Percentiles rank a stretch among this genome's conserved stretches.
Conservation (phyloP, 2,797 vertebrate genomes). For the Decapterus maruadsi region DNA sequence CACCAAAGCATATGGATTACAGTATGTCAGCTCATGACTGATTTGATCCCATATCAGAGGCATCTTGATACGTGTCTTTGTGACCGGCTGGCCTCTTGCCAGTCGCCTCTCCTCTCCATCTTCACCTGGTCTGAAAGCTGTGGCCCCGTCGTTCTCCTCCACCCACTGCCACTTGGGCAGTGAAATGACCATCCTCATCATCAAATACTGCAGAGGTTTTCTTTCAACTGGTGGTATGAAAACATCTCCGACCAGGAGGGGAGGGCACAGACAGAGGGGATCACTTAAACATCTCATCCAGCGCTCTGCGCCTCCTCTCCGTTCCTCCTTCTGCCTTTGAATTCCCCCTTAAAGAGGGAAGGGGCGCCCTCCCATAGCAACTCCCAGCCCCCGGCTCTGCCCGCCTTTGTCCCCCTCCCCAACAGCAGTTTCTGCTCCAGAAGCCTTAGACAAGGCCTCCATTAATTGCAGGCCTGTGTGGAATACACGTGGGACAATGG, state of each 20-base stretch:
- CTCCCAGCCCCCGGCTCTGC: conserved; percentile 78
- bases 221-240: conserved; percentile 76
- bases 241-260: conserved; percentile 76
- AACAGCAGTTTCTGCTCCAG: conserved; percentile 95
- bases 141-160: conserved; percentile 14
- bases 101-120: conserved; percentile 7
- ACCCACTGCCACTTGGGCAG: conserved; percentile 59
- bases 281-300: conserved; percentile 79
- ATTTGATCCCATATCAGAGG: conserved; percentile 1
- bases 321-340: conserved; percentile 84
- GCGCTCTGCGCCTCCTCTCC: conserved; percentile 76
- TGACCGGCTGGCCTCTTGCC: background rate
- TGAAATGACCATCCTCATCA: conserved; percentile 79
- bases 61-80: background rate
- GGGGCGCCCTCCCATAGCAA: conserved; percentile 86
- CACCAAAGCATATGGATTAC: background rate
- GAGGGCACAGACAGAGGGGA: conserved; percentile 74
- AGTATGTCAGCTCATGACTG: background rate
- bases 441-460: conserved; percentile 93
- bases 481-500: conserved; percentile 92
- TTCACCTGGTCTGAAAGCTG: conserved; percentile 55
- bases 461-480: conserved; percentile 94
- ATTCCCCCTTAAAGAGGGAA: conserved; percentile 74
- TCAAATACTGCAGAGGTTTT: conserved; percentile 65
- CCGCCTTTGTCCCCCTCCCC: conserved; percentile 81